A percentile compares a stretch with the other conserved stretches of the same genome.
These are phyloP conservation scores for Mylabris sibirica DNA, from an alignment of 2,888 invertebrate genomes.

Conservation along the genomic window DNA sequence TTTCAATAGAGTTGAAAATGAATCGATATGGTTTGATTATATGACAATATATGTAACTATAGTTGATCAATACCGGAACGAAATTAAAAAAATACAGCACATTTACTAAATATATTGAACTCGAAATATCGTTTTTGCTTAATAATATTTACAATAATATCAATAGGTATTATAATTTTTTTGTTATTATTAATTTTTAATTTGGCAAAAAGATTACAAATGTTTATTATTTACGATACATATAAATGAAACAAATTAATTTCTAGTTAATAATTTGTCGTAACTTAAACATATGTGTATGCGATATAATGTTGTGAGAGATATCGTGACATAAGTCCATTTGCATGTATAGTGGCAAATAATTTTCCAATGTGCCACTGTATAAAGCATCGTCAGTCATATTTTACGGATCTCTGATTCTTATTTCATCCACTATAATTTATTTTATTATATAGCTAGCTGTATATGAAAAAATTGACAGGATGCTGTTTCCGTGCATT, in stretches of 20 bases:
- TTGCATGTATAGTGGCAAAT: conserved; percentile 38
- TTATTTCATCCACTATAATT: conserved; percentile 28
- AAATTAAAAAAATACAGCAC: conserved; percentile 27
- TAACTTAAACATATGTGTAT: conserved; percentile 28
- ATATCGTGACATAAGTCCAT: conserved; percentile 35
- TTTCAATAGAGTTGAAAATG: conserved; percentile 23
- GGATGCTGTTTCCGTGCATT: conserved; percentile 22
- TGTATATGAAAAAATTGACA: conserved; percentile 20
- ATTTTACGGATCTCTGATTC: conserved; percentile 33
- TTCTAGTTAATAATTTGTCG: conserved; percentile 29
- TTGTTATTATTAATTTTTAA: background rate
- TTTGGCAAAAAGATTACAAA: conserved; percentile 3
- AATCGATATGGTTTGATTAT: conserved; percentile 31
- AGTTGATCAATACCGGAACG: conserved; percentile 27
- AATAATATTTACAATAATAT: background rate
- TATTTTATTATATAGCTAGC: conserved; percentile 18
- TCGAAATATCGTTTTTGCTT: background rate
- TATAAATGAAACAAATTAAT: conserved; percentile 24
- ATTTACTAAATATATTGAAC: conserved; percentile 15
- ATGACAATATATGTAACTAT: conserved; percentile 13
- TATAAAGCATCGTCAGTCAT: conserved; percentile 32
- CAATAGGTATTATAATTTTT: background rate
- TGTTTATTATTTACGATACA: background rate
- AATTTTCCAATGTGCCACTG: conserved; percentile 37
- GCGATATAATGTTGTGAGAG: conserved; percentile 20